A percentile compares a stretch with the other conserved stretches of the same genome.
Conservation (phyloP, 2,888 invertebrate genomes). For the Lepetodrilus schrolli region DNA sequence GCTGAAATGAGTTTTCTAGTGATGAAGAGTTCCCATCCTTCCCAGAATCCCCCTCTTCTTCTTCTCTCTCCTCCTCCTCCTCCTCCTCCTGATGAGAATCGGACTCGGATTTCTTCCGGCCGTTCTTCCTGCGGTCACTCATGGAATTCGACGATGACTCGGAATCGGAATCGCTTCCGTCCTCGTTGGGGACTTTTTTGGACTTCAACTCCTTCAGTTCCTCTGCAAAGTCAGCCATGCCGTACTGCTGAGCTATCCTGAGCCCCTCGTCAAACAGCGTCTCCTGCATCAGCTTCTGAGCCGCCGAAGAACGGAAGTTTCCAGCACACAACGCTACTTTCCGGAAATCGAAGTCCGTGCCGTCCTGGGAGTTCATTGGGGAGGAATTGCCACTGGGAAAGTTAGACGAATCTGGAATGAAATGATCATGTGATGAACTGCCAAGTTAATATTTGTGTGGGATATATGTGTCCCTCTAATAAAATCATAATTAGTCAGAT, state of each 20-base stretch:
- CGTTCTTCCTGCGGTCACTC: not conserved
- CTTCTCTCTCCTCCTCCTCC: not conserved
- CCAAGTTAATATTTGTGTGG: too few relatives aligned
- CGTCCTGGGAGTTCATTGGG: constrained; percentile 31
- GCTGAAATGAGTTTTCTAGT: not conserved
- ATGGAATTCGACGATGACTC: not conserved
- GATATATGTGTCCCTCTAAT: too few relatives aligned
- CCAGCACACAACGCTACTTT: constrained; percentile 11
- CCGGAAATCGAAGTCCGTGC: constrained; percentile 20
- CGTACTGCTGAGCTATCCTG: constrained; percentile 75
- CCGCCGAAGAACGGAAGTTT: not conserved
- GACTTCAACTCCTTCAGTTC: constrained; percentile 63
- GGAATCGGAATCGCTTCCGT: constrained; percentile 15
- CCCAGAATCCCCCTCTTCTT: not conserved
- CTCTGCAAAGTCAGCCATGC: constrained; percentile 72
- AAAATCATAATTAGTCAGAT: too few relatives aligned
- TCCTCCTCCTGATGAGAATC: not conserved
- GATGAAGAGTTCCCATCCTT: not conserved
- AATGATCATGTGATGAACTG: not conserved
- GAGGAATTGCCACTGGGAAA: constrained; percentile 32
- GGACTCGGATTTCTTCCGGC: not conserved
- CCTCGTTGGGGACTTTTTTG: constrained; percentile 14
- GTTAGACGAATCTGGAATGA: constrained; percentile 3
- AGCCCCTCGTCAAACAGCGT: constrained; percentile 77
- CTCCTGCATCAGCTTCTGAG: constrained; percentile 42